Evolutionary conservation across 1,140 invertebrate genomes (phyloP).

Genomic region (Pseudomyrmex dendroicus): DNA sequence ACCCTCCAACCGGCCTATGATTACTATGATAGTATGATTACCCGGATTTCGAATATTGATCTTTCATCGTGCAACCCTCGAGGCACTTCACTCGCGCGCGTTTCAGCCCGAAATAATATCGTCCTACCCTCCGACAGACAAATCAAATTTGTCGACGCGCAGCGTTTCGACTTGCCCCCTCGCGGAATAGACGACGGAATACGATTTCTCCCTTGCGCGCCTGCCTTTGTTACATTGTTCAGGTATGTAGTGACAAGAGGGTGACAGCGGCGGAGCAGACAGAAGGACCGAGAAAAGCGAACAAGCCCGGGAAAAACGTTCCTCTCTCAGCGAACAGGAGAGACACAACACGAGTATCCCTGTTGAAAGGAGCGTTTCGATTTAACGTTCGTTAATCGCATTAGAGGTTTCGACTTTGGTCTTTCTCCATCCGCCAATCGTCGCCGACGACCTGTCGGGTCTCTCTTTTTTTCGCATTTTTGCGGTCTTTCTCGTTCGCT

Average conservation of each 20-base stretch:
- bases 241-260: constrained; percentile 51
- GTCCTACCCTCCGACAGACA: constrained; percentile 68
- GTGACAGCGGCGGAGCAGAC: constrained; percentile 1
- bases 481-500: neutral
- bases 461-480: constrained; percentile 24
- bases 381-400: constrained; percentile 76
- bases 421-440: neutral
- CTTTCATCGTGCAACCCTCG: constrained; percentile 11
- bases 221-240: constrained; percentile 60
- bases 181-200: constrained; percentile 62
- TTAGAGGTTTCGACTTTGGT: constrained; percentile 70
- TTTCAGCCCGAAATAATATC: constrained; percentile 69
- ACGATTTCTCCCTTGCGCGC: constrained; percentile 66
- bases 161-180: constrained; percentile 66
- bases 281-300: neutral
- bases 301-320: constrained; percentile 46
- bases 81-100: constrained; percentile 30
- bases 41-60: constrained; percentile 52
- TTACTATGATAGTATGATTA: constrained; percentile 36
- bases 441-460: neutral
- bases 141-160: constrained; percentile 72
- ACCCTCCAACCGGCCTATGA: neutral
- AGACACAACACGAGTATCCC: constrained; percentile 49
- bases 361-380: constrained; percentile 68
- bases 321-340: constrained; percentile 38